Percentiles rank a stretch among this genome's conserved stretches.
phyloP scores from a whole-genome alignment of 2,113 vertebrate genomes.

The Haemorhous mexicanus region DNA sequence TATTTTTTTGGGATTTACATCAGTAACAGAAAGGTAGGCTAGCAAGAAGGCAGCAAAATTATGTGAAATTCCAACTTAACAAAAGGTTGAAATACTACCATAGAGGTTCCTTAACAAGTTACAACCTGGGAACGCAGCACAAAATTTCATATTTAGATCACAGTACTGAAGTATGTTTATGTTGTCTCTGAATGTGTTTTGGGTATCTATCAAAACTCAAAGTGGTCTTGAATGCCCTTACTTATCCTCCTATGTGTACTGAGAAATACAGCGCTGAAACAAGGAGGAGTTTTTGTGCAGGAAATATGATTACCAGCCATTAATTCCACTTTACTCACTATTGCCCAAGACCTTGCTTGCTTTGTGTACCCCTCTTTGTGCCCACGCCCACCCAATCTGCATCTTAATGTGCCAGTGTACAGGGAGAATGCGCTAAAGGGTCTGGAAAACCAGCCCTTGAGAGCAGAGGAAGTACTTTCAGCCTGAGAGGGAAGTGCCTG shows the following conservation, averaged over 20 bases:
- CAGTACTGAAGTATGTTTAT: fast-evolving
- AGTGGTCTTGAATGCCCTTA: not conserved
- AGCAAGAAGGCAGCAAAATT: not conserved
- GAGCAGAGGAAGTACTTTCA: not conserved
- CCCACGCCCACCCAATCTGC: not conserved
- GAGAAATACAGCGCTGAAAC: not conserved
- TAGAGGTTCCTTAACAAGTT: not conserved
- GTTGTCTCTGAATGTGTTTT: not conserved
- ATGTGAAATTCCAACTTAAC: not conserved
- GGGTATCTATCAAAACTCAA: not conserved
- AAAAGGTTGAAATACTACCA: not conserved
- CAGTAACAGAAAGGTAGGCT: not conserved
- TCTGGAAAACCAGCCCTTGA: not conserved
- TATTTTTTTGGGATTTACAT: not conserved
- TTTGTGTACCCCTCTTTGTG: not conserved
- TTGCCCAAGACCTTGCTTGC: not conserved
- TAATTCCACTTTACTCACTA: not conserved
- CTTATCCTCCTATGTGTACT: not conserved
- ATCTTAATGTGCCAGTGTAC: not conserved
- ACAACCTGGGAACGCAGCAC: not conserved
- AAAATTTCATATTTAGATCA: not conserved
- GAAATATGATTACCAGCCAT: not conserved
- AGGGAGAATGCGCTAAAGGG: fast-evolving
- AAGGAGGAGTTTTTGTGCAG: not conserved
- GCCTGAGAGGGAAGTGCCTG: not conserved